phyloP scores from a whole-genome alignment of 2,113 vertebrate species.

The Saimiri boliviensis region DNA sequence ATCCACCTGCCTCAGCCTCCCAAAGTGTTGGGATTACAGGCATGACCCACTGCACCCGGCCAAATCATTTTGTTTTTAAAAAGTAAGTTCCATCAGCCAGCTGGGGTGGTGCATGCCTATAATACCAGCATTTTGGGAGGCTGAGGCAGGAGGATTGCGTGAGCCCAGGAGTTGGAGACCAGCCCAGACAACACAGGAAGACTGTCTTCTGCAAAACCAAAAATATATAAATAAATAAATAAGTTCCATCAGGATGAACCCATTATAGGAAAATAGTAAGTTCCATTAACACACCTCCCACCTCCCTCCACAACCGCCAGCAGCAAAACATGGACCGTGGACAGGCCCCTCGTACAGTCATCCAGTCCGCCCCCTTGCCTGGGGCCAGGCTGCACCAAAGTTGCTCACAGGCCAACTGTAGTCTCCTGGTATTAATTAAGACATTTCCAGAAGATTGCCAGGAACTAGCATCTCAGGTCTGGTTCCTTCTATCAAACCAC shows the following conservation, averaged over 20 bases:
- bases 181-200: too few species aligned
- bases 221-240: not conserved
- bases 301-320: not conserved
- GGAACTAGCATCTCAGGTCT: not conserved
- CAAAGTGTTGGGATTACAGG: too few species aligned
- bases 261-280: not conserved
- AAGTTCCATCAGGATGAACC: not conserved
- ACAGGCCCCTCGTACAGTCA: not conserved
- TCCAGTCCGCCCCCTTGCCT: rapidly evolving
- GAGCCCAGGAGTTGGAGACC: too few species aligned
- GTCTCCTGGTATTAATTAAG: not conserved
- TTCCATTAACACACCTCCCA: not conserved
- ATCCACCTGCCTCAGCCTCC: too few species aligned
- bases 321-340: not conserved
- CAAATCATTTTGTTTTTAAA: not conserved
- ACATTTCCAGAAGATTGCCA: not conserved
- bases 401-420: not conserved
- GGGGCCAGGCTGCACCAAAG: not conserved
- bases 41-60: not conserved
- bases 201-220: too few species aligned
- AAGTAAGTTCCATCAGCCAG: not conserved
- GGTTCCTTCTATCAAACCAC: not conserved
- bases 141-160: too few species aligned
- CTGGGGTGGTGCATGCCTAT: too few species aligned
- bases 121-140: too few species aligned